These are phyloP conservation scores for Helicorthomorpha holstii DNA, from an alignment of 1,140 invertebrate species.

Conservation along the genomic window DNA sequence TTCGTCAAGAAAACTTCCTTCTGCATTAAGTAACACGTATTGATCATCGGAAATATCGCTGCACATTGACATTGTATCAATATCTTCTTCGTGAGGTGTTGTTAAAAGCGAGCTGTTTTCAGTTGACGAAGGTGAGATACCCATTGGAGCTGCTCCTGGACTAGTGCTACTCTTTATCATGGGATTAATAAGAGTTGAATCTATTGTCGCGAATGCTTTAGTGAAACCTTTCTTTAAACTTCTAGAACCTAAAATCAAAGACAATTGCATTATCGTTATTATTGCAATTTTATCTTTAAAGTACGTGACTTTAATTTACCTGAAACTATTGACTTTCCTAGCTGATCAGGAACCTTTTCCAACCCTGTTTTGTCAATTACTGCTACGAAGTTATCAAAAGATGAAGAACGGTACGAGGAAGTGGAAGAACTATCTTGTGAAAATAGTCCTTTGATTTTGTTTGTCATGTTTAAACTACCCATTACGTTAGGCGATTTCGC, in stretches of 20 bases:
- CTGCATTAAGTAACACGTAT: conserved; percentile 41
- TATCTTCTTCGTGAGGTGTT: conserved; percentile 9
- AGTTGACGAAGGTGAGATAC: background rate
- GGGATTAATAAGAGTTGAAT: conserved; percentile 47
- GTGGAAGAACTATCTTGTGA: too few relatives aligned
- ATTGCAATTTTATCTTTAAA: background rate
- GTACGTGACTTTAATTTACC: background rate
- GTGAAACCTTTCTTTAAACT: conserved; percentile 54
- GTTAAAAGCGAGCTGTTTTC: background rate
- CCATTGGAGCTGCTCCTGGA: background rate
- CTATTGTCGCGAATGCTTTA: conserved; percentile 59
- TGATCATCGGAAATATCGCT: conserved; percentile 62
- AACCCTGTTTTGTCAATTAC: background rate
- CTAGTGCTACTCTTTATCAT: conserved; percentile 42
- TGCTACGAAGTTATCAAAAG: too few relatives aligned
- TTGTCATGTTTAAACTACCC: too few relatives aligned
- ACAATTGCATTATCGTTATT: background rate
- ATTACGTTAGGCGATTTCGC: too few relatives aligned
- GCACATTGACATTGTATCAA: conserved; percentile 34
- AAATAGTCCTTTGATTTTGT: too few relatives aligned
- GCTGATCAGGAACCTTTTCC: background rate
- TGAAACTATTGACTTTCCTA: background rate
- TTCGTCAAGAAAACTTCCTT: conserved; percentile 8
- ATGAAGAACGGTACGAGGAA: too few relatives aligned
- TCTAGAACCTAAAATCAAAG: conserved; percentile 10